Base-by-base conservation (phyloP, 2,888 invertebrate species). In the Plutella xylostella region DNA sequence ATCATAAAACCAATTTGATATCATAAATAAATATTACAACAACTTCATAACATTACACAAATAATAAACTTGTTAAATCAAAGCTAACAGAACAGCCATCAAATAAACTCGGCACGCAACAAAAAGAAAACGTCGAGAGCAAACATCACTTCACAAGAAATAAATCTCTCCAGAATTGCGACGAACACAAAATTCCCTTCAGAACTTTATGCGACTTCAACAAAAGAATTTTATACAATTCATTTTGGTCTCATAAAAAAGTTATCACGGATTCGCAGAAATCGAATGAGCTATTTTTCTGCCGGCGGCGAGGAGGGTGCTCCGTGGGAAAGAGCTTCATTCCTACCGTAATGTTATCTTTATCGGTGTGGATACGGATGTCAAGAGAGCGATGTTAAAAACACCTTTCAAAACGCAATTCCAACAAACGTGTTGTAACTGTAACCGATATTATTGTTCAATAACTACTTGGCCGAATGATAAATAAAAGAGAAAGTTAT, bases 191-290 rank as follows among this genome's bases (percentile, higher is more conserved):
- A 66, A 73, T 66, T 68, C 67, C 65, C 65, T 57, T 55, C 64
- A 70, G 67, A 68, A 72, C 68, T 75, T 76, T 74, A 69, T 68
- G 70, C 67, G 72, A 70, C 66, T 74, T 64, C 64, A 65, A 75
- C 71, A 72, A 75, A 76, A 75, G 73, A 72, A 33, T 74, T 76
- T 76, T 71, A 71, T 72, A 75, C 73, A 77, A 78, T 77, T 75
- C 74, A 77, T 77, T 78, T 74, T 69, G 65, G 68, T 66, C 65
- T 69, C 72, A 74, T 77, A 79, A 78, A 78, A 77, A 79, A 76
- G 73, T 78, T 77, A 78, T 76, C 74, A 72, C 70, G 65, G 65
- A 73, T 77, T 77, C 75, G 68, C 72, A 75, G 76, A 71, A 74
- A 72, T 68, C 68, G 68, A 63, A 63, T 60, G 63, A 66, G 76